Conservation (phyloP, 2,113 vertebrate genomes). For the Vidua chalybeata region DNA sequence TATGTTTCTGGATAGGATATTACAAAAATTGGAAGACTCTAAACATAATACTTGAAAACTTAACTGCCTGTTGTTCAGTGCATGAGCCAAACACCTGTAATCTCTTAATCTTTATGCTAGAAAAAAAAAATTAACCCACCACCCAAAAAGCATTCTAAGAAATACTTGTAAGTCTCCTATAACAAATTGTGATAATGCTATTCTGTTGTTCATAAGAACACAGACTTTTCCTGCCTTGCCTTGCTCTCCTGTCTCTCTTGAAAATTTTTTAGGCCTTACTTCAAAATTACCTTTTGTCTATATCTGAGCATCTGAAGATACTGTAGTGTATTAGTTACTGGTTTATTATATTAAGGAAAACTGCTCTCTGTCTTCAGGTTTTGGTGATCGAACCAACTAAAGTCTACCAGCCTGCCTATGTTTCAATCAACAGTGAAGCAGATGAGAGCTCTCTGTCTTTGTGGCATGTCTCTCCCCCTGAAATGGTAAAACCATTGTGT, state of each 20-base stretch:
- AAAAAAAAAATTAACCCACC: background rate
- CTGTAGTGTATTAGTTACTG: background rate
- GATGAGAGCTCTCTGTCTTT: conserved; percentile 91
- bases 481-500: conserved; percentile 78
- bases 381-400: conserved; percentile 92
- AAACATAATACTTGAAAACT: background rate
- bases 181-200: background rate
- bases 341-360: background rate
- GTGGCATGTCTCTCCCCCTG: conserved; percentile 89
- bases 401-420: conserved; percentile 91
- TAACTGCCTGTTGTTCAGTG: background rate
- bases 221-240: background rate
- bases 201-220: background rate
- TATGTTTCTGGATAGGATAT: conserved; percentile 29
- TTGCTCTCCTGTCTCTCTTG: background rate
- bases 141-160: background rate
- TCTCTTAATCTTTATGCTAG: background rate
- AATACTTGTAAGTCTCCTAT: background rate
- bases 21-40: background rate
- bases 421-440: conserved; percentile 91
- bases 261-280: background rate
- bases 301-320: background rate
- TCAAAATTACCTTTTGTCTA: background rate
- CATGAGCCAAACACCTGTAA: background rate
- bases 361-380: conserved; percentile 77